A percentile compares a stretch with the other conserved stretches of the same genome.
Evolutionary conservation across 2,113 vertebrate species (phyloP).

Genomic region (Climacteris rufus): DNA sequence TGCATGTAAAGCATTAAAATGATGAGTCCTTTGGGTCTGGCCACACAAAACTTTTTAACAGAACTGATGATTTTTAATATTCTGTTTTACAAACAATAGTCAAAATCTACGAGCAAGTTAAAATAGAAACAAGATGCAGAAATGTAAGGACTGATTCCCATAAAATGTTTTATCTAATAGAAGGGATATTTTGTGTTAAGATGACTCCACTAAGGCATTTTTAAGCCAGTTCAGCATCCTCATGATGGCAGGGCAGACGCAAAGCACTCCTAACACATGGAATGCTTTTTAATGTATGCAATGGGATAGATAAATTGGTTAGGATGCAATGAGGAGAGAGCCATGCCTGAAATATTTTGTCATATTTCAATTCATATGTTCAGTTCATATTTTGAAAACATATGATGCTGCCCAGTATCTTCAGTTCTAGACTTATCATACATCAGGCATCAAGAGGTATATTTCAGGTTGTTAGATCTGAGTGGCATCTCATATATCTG

Average conservation of each 20-base stretch:
- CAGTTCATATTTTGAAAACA: not conserved
- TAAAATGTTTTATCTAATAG: not conserved
- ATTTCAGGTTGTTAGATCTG: not conserved
- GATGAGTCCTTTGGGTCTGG: not conserved
- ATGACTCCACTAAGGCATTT: not conserved
- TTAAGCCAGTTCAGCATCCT: not conserved
- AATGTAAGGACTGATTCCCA: not conserved
- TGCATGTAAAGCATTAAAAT: not conserved
- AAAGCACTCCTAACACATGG: not conserved
- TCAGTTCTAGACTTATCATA: not conserved
- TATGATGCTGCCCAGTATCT: not conserved
- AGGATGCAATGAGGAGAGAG: not conserved
- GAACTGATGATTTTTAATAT: not conserved
- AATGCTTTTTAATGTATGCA: not conserved
- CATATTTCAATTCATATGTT: not conserved
- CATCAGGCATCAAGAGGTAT: not conserved
- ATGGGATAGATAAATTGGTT: not conserved
- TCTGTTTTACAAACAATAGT: not conserved
- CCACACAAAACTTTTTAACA: not conserved
- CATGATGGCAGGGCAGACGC: not conserved
- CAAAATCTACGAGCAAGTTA: not conserved
- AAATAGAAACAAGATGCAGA: not conserved
- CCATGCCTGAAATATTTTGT: not conserved
- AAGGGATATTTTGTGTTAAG: not conserved
- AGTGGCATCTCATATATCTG: not conserved